Percentiles rank a stretch among this genome's conserved stretches.
These are phyloP conservation scores for Phrixothrix hirtus DNA, from an alignment of 2,888 invertebrate species.

Conservation along the genomic window DNA sequence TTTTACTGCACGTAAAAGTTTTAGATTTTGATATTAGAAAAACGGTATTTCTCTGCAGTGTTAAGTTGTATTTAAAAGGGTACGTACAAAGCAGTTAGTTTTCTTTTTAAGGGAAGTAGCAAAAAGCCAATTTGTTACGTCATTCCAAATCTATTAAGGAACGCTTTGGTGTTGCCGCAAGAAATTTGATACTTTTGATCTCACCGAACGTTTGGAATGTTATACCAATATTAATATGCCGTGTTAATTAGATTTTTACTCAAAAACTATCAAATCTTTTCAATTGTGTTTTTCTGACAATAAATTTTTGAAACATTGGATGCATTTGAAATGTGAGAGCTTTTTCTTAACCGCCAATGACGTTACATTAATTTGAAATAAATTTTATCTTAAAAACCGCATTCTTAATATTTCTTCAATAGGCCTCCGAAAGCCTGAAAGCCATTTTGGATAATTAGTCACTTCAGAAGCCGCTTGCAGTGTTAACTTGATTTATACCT, in stretches of 20 bases:
- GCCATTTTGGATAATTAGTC: constrained; percentile 9
- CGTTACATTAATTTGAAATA: too few species aligned
- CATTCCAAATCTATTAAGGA: constrained; percentile 31
- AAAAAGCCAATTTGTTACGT: constrained; percentile 33
- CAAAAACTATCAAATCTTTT: too few species aligned
- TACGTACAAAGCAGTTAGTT: neutral
- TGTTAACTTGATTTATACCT: constrained; percentile 23
- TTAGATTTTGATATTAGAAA: too few species aligned
- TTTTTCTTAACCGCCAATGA: too few species aligned
- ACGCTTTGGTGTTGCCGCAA: constrained; percentile 26
- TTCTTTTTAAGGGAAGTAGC: constrained; percentile 18
- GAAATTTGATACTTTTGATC: constrained; percentile 28
- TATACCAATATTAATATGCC: neutral
- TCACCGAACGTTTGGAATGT: constrained; percentile 13
- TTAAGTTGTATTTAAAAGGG: too few species aligned
- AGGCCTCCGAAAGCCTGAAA: too few species aligned
- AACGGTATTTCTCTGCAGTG: too few species aligned
- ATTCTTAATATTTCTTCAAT: neutral
- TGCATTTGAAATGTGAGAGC: too few species aligned
- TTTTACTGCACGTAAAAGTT: too few species aligned
- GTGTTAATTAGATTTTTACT: constrained; percentile 1
- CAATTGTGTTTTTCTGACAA: too few species aligned
- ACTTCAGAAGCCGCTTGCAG: constrained; percentile 12
- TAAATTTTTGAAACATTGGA: too few species aligned
- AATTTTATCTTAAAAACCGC: too few species aligned